phyloP scores from a whole-genome alignment of 2,888 invertebrate species.

The Macrophya annulata region DNA sequence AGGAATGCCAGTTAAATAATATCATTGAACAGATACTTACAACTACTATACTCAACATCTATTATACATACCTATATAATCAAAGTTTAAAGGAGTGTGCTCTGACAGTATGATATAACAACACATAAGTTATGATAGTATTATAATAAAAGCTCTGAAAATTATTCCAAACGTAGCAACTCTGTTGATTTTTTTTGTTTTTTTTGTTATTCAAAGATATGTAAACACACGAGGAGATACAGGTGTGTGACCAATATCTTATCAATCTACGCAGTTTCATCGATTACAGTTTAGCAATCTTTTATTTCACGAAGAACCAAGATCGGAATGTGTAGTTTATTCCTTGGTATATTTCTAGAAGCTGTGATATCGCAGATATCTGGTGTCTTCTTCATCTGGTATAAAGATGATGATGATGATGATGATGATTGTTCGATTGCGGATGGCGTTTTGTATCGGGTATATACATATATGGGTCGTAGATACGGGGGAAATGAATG shows the following conservation, averaged over 20 bases:
- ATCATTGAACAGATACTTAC: not conserved
- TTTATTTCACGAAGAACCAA: not conserved
- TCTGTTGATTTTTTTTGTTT: too few relatives aligned
- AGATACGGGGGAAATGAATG: conserved; percentile 31
- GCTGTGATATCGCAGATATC: not conserved
- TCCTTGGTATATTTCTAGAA: not conserved
- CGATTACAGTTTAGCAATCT: not conserved
- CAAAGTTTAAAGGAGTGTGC: not conserved
- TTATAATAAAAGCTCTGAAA: too few relatives aligned
- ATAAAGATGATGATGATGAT: conserved; percentile 8
- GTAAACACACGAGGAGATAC: not conserved
- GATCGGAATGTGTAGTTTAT: not conserved
- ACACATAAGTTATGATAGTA: not conserved
- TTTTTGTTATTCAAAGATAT: not conserved
- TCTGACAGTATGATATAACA: not conserved
- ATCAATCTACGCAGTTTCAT: not conserved
- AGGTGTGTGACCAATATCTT: not conserved
- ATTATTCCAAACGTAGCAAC: too few relatives aligned
- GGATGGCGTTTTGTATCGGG: not conserved
- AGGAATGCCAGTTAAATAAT: conserved; percentile 22
- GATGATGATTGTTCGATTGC: conserved; percentile 8
- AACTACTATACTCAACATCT: not conserved
- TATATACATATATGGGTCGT: not conserved
- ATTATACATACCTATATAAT: not conserved
- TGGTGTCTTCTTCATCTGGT: not conserved